phyloP scores from a whole-genome alignment of 2,797 vertebrate species.

The Numenius phaeopus region DNA sequence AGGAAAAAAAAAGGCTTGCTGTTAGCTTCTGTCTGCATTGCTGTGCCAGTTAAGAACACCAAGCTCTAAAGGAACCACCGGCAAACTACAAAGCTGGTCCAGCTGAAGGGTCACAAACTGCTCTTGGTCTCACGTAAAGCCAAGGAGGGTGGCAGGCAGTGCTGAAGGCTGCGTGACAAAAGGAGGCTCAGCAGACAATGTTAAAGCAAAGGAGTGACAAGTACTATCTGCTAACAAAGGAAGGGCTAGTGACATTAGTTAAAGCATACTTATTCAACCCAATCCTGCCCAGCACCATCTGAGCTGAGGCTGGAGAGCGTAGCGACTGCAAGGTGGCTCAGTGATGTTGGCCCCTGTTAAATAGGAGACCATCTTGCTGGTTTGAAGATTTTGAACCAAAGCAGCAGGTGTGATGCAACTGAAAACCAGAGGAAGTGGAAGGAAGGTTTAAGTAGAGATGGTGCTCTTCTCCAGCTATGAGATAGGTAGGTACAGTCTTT shows the following conservation, averaged over 20 bases:
- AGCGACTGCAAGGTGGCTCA: background rate
- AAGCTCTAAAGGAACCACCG: background rate
- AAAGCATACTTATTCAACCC: background rate
- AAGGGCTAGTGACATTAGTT: background rate
- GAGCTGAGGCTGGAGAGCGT: background rate
- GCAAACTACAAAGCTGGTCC: background rate
- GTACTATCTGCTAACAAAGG: background rate
- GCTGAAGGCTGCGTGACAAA: background rate
- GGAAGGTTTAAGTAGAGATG: background rate
- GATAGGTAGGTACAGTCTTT: background rate
- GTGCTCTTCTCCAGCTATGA: background rate
- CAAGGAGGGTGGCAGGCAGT: background rate
- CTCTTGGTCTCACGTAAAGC: background rate
- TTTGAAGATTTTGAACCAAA: conserved; percentile 21
- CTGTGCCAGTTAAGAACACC: background rate
- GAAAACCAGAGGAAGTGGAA: background rate
- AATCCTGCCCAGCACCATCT: background rate
- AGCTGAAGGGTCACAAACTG: background rate
- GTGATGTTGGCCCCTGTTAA: background rate
- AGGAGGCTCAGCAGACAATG: background rate
- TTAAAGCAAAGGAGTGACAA: background rate
- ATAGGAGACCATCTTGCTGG: background rate
- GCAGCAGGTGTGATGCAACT: background rate
- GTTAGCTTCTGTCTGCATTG: background rate
- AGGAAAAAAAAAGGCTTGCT: background rate